Evolutionary conservation across 2,888 invertebrate genomes (phyloP), one percentile per base, ranked within the genome.

Genomic region (Hirudinaria manillensis): DNA sequence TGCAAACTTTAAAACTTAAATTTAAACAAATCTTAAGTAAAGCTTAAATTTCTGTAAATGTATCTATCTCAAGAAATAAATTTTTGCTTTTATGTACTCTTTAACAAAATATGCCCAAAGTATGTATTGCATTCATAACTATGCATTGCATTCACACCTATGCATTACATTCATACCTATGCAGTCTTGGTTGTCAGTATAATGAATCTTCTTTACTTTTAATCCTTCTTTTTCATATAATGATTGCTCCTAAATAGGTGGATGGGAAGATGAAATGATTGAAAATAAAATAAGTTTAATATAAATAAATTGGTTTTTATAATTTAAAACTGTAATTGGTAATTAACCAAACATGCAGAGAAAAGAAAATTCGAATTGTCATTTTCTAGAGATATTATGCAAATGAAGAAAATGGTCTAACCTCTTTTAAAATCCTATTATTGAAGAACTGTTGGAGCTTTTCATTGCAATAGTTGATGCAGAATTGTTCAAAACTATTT

Each of bases 381-480:
- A 61, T 13, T 24, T 27, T 61, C 24, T 29, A 61, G 19, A 61
- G 61, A 27, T 27, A 29, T 10, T 10, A 53, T 16, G 16, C 19
- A 53, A 24, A n/a, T 24, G 29, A 29, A 61, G 32, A 16, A 34
- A 34, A 34, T 34, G 34, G 27, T 61, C 27, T 55, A 36, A 65
- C 85, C 82, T 93, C 92, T 86, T 94, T 94, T n/a, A 97, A 87
- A 80, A 97, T 95, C 77, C 94, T 89, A 84, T 97, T 94, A 87
- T 98, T 99, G 88, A 98, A 98, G 87, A 99, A 97, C 86, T 98
- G 95, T 84, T 98, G 98, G 74, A 99, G 88, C 83, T 98, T 98
- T 86, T 99, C 98, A 85, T 99, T 98, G 87, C 97, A 98, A 85
- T 96, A 99, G 87, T 99, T 99, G 81, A 99, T 99, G 87, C 97